A percentile compares a stretch with the other conserved stretches of the same genome.
phyloP scores from a whole-genome alignment of 2,888 invertebrate genomes.

The Cryptosula pallasiana region DNA sequence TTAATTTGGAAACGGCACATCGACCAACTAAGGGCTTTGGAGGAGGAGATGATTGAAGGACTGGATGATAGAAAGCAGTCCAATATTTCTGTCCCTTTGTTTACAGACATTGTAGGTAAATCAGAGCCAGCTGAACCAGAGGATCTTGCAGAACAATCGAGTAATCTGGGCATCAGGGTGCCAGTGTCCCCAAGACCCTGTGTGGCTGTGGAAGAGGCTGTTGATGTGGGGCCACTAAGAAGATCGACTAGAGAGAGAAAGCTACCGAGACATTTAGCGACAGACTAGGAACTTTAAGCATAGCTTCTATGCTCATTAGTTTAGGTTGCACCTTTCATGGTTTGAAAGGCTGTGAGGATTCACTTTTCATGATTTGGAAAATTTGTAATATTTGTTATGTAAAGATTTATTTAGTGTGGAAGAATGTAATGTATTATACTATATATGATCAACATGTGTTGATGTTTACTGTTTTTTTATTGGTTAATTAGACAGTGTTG shows the following conservation, averaged over 20 bases:
- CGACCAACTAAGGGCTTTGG: not conserved
- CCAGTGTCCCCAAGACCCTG: not conserved
- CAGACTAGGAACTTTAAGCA: no score
- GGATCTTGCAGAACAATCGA: not conserved
- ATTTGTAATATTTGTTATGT: no score
- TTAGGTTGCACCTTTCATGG: no score
- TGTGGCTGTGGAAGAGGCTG: not conserved
- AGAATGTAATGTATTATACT: not conserved
- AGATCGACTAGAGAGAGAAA: not conserved
- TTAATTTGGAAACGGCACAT: not conserved
- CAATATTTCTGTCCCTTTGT: no score
- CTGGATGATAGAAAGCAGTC: no score
- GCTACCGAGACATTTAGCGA: not conserved
- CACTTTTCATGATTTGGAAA: no score
- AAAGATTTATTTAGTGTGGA: not conserved
- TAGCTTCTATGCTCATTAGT: no score
- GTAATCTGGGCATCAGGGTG: not conserved
- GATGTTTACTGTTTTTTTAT: no score
- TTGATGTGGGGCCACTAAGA: not conserved
- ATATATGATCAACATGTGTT: no score
- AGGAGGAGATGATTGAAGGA: not conserved
- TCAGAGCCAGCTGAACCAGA: not conserved
- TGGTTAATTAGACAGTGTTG: no score
- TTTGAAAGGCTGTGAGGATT: no score
- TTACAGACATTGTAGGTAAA: not conserved